Conservation (phyloP, 2,113 vertebrate species). For the Anhinga anhinga region DNA sequence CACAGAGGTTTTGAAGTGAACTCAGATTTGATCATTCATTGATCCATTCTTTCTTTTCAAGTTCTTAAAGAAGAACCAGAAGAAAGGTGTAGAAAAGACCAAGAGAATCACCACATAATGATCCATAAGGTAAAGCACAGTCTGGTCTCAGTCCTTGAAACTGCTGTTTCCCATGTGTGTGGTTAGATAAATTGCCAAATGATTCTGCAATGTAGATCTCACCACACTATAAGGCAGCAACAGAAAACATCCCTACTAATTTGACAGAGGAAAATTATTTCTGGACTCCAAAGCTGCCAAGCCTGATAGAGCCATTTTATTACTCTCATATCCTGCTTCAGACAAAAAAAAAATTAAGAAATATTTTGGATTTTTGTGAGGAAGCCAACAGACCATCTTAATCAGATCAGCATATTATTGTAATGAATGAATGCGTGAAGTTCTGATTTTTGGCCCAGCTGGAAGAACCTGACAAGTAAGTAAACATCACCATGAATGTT, state of each 20-base stretch:
- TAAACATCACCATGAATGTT: background rate
- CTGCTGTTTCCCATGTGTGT: background rate
- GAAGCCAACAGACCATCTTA: background rate
- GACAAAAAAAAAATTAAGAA: background rate
- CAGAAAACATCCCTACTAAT: background rate
- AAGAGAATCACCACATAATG: background rate
- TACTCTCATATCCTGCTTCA: background rate
- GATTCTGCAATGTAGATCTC: background rate
- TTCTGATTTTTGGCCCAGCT: background rate
- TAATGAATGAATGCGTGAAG: background rate
- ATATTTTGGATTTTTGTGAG: background rate
- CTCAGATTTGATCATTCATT: background rate
- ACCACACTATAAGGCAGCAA: background rate
- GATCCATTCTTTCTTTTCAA: background rate
- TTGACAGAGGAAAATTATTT: background rate
- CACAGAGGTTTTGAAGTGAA: background rate
- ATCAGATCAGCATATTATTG: background rate
- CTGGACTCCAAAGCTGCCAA: background rate
- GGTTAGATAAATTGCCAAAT: background rate
- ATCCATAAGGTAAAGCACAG: background rate
- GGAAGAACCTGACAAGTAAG: background rate
- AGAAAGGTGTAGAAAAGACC: background rate
- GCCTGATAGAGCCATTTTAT: background rate
- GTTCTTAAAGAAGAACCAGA: background rate
- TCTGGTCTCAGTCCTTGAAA: background rate